Conservation (phyloP, 2,888 invertebrate species). For the Drosophila gaucha region DNA sequence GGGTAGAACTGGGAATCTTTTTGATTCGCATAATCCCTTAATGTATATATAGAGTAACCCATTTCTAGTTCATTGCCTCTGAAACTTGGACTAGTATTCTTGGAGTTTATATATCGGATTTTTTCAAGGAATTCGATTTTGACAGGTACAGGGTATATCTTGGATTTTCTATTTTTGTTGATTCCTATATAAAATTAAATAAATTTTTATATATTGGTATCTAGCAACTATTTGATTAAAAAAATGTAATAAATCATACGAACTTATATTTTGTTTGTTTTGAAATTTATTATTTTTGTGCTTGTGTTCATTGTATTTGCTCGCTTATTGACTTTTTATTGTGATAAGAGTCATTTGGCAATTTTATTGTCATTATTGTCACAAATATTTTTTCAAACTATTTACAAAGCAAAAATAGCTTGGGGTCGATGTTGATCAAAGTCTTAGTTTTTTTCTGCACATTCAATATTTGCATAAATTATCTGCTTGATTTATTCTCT, state of each 20-base stretch:
- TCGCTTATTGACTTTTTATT: neutral
- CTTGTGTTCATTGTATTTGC: neutral
- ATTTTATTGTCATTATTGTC: neutral
- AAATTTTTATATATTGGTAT: conserved; percentile 31
- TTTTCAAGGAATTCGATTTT: neutral
- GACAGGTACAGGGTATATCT: neutral
- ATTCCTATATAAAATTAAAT: conserved; percentile 22
- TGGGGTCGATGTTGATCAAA: too few species aligned
- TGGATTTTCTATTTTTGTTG: conserved; percentile 16
- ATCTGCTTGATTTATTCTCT: neutral
- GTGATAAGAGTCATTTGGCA: conserved; percentile 10
- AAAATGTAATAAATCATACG: conserved; percentile 36
- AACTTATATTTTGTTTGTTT: conserved; percentile 18
- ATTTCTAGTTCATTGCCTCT: neutral
- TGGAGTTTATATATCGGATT: neutral
- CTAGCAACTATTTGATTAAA: conserved; percentile 31
- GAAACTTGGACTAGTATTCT: neutral
- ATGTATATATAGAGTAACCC: neutral
- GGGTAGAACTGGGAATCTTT: too few species aligned
- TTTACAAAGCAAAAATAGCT: neutral
- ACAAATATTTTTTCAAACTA: neutral
- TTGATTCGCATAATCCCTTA: too few species aligned
- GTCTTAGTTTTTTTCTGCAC: neutral
- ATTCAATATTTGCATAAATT: neutral
- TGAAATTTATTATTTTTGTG: conserved; percentile 1